A percentile compares a stretch with the other conserved stretches of the same genome.
phyloP scores from a whole-genome alignment of 2,113 vertebrate genomes.

The Ailurus styani region DNA sequence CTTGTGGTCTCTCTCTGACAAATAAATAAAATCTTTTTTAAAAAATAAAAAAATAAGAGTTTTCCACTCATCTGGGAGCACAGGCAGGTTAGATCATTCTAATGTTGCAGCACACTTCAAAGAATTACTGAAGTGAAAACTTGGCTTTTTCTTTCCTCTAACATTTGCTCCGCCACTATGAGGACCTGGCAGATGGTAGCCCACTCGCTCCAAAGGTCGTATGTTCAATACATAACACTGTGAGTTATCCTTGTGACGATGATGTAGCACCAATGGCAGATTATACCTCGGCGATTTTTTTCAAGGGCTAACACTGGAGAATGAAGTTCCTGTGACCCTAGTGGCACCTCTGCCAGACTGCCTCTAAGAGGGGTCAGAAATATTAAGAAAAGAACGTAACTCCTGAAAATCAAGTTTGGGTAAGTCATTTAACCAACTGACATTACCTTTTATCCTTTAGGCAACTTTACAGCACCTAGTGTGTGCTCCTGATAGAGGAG shows the following conservation, averaged over 20 bases:
- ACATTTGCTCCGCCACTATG: neutral
- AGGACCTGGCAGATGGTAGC: too few relatives aligned
- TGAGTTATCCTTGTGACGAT: neutral
- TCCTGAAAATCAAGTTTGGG: too few relatives aligned
- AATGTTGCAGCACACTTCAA: neutral
- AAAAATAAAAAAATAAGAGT: too few relatives aligned
- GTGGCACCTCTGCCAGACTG: too few relatives aligned
- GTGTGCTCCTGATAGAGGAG: too few relatives aligned
- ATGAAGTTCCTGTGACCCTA: neutral
- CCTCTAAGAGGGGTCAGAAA: too few relatives aligned
- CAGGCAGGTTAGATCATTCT: slow-evolving; percentile 55
- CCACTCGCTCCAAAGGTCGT: neutral
- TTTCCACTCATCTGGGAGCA: slow-evolving; percentile 58
- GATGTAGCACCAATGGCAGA: neutral
- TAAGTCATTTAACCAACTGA: too few relatives aligned
- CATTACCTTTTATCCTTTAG: too few relatives aligned
- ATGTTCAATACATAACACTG: neutral
- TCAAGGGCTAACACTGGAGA: neutral
- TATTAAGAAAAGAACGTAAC: too few relatives aligned
- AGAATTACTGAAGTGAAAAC: neutral
- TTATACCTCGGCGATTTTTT: neutral
- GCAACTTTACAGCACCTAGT: too few relatives aligned
- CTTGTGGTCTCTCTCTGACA: too few relatives aligned
- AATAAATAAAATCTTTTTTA: too few relatives aligned
- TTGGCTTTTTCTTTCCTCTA: neutral